Percentiles rank a stretch among this genome's conserved stretches.
Evolutionary conservation across 2,888 invertebrate genomes (phyloP).

Genomic region (Caenorhabditis becei): DNA sequence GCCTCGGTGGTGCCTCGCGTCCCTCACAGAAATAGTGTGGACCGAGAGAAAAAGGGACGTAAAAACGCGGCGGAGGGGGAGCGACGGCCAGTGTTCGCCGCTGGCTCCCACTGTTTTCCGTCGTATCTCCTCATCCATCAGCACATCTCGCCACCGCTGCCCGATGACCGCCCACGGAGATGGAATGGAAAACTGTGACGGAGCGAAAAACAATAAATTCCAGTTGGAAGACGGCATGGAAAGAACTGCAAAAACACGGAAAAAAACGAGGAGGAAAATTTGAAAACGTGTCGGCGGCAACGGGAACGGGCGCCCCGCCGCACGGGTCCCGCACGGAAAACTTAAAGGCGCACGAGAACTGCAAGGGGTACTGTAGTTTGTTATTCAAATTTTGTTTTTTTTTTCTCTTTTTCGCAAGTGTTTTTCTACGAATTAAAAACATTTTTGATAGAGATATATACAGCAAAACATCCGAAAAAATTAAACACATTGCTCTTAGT

Average conservation of each 20-base stretch:
- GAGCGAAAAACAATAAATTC: slow-evolving; percentile 26
- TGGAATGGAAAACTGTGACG: slow-evolving; percentile 18
- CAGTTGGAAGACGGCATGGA: slow-evolving; percentile 14
- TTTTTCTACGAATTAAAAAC: slow-evolving; percentile 1
- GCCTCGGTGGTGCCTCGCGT: slow-evolving; percentile 45
- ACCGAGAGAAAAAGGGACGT: slow-evolving; percentile 40
- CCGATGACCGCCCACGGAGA: slow-evolving; percentile 28
- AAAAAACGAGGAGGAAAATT: not conserved
- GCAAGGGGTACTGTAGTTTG: slow-evolving; percentile 38
- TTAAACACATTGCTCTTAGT: too few relatives aligned
- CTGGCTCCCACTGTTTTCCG: slow-evolving; percentile 43
- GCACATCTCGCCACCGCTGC: slow-evolving; percentile 43
- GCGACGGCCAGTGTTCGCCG: slow-evolving; percentile 48
- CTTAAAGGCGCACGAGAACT: slow-evolving; percentile 35
- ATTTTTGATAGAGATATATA: too few relatives aligned
- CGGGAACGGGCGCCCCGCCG: not conserved
- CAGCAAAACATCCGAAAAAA: too few relatives aligned
- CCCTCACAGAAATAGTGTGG: slow-evolving; percentile 48
- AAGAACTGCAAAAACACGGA: slow-evolving; percentile 1
- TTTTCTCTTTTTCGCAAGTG: slow-evolving; percentile 2
- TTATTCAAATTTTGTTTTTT: slow-evolving; percentile 8
- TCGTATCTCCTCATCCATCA: slow-evolving; percentile 26
- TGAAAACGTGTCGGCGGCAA: not conserved
- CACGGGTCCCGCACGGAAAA: slow-evolving; percentile 23
- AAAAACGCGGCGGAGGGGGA: slow-evolving; percentile 5